These are phyloP conservation scores for Latrodectus elegans DNA, from an alignment of 2,888 invertebrate species.

Conservation along the genomic window DNA sequence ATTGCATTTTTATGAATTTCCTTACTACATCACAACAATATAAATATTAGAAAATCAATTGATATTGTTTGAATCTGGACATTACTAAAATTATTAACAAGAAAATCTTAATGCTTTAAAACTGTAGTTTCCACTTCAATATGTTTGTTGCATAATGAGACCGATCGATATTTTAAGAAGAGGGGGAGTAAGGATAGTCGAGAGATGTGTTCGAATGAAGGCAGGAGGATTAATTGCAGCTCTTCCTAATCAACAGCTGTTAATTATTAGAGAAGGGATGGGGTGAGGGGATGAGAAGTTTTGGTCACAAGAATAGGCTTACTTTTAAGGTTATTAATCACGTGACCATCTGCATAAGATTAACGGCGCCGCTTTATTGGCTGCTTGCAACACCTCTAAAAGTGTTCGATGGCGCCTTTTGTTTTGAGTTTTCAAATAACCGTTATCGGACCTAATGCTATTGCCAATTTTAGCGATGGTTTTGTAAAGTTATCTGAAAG, in stretches of 20 bases:
- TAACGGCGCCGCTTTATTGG: conserved; percentile 65
- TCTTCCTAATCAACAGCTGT: conserved; percentile 65
- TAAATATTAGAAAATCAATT: no score
- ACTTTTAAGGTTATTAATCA: conserved; percentile 52
- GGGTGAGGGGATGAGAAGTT: conserved; percentile 1
- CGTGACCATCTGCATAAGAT: conserved; percentile 67
- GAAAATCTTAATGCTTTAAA: no score
- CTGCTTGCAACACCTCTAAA: conserved; percentile 41
- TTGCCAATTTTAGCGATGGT: no score
- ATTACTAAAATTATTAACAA: no score
- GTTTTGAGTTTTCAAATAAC: not conserved
- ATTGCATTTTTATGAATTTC: no score
- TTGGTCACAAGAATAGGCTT: conserved; percentile 33
- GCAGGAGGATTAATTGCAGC: conserved; percentile 44
- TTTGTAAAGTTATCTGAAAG: no score
- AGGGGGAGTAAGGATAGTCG: not conserved
- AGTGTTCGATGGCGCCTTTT: conserved; percentile 5
- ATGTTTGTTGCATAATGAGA: not conserved
- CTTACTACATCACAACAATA: no score
- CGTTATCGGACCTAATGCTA: no score
- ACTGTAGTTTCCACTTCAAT: no score
- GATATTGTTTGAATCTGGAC: no score
- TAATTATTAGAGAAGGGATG: conserved; percentile 53
- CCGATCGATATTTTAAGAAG: not conserved
- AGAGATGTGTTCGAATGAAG: no score